Conservation (phyloP, 2,113 vertebrate species). For the Platysteira castanea region DNA sequence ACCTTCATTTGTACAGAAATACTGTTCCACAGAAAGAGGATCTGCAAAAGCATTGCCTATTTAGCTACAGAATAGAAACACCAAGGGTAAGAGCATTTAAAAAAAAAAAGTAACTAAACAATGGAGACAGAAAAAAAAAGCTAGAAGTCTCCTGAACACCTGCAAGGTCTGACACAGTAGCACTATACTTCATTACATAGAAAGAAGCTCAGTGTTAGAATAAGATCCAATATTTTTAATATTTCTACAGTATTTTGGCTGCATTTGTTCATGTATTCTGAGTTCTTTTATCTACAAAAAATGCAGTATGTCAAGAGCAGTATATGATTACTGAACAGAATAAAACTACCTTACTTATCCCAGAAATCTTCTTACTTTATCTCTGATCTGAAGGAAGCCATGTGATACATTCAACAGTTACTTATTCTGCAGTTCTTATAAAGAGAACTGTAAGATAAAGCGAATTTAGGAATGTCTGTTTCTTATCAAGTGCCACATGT, state of each 20-base stretch:
- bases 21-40: background rate
- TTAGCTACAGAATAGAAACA: background rate
- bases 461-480: no score
- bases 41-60: background rate
- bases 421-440: background rate
- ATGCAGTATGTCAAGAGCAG: background rate
- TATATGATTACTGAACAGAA: background rate
- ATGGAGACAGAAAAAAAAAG: background rate
- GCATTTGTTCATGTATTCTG: fast-evolving
- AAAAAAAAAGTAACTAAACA: background rate
- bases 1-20: background rate
- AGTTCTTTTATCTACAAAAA: background rate
- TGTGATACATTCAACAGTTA: background rate
- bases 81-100: background rate
- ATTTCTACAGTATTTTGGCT: background rate
- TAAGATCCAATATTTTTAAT: background rate
- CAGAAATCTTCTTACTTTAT: background rate
- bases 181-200: background rate
- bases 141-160: background rate
- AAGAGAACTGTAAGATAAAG: background rate
- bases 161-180: background rate
- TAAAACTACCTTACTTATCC: background rate
- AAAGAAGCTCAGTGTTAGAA: background rate
- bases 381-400: background rate
- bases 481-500: background rate